A percentile compares a stretch with the other conserved stretches of the same genome.
These are phyloP conservation scores for Stigmatopora nigra DNA, from an alignment of 2,113 vertebrate species.

Conservation along the genomic window DNA sequence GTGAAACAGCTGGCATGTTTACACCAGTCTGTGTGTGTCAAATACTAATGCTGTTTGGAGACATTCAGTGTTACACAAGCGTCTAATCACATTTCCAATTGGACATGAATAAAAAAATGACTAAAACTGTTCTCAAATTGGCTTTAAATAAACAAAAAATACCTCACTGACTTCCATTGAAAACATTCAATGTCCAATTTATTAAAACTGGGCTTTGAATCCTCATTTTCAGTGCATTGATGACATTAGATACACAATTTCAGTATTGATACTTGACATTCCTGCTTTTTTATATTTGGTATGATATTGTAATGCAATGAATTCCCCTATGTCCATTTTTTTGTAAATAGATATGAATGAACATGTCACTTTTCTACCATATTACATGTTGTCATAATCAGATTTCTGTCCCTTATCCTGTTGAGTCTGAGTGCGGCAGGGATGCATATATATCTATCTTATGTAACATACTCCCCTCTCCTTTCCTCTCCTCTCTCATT, in stretches of 20 bases:
- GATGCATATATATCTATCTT: slow-evolving; percentile 33
- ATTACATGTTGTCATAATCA: slow-evolving; percentile 36
- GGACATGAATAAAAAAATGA: no score
- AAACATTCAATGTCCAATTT: no score
- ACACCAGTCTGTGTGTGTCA: slow-evolving; percentile 19
- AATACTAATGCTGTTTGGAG: slow-evolving; percentile 14
- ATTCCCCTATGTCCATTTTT: background rate
- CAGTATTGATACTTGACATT: no score
- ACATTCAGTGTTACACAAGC: slow-evolving; percentile 34
- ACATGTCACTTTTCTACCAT: slow-evolving; percentile 8
- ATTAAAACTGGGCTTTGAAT: no score
- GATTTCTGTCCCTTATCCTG: slow-evolving; percentile 45
- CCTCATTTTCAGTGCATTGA: no score
- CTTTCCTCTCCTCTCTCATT: background rate
- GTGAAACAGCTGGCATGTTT: slow-evolving; percentile 30
- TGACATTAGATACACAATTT: no score
- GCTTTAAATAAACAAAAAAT: no score
- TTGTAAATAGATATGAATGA: background rate
- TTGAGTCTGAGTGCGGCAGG: slow-evolving; percentile 34
- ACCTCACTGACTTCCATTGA: no score
- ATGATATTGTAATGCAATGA: no score
- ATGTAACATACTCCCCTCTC: slow-evolving; percentile 36
- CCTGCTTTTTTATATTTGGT: no score
- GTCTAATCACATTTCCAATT: no score
- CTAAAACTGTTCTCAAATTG: no score